Evolutionary conservation across 2,888 invertebrate species (phyloP).

Genomic region (Philopedon plagiatum): DNA sequence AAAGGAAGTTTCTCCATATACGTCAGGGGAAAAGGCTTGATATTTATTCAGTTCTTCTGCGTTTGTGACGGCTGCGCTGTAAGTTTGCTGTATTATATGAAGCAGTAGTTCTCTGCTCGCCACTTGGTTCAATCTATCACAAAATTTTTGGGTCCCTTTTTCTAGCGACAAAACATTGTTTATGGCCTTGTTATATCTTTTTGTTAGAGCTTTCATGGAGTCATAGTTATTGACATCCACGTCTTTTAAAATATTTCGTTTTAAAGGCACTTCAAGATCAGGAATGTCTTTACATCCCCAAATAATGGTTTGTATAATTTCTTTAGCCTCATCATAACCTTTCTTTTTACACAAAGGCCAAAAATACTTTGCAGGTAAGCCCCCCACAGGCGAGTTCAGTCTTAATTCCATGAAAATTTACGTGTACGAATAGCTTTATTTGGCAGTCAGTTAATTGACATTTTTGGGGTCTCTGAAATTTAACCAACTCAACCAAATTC

Average conservation of each 20-base stretch:
- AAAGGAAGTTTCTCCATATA: conserved; percentile 53
- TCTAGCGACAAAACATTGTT: conserved; percentile 46
- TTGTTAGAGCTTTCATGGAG: conserved; percentile 46
- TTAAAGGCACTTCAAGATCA: conserved; percentile 48
- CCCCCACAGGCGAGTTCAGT: conserved; percentile 51
- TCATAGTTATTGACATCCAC: conserved; percentile 44
- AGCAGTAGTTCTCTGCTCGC: conserved; percentile 42
- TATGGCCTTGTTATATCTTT: conserved; percentile 50
- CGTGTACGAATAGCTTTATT: conserved; percentile 39
- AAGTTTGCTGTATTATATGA: conserved; percentile 50
- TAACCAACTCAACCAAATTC: conserved; percentile 12
- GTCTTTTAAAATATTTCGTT: conserved; percentile 48
- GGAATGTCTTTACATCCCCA: conserved; percentile 52
- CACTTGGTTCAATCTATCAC: conserved; percentile 47
- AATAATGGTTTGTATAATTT: conserved; percentile 49
- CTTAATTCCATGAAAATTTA: conserved; percentile 44
- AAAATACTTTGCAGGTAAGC: conserved; percentile 38
- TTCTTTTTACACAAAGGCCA: conserved; percentile 50
- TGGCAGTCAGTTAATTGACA: conserved; percentile 25
- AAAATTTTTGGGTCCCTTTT: conserved; percentile 51
- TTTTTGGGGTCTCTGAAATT: conserved; percentile 31
- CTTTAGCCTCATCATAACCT: conserved; percentile 48
- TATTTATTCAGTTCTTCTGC: conserved; percentile 50
- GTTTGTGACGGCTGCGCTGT: conserved; percentile 47
- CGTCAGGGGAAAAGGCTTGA: conserved; percentile 51